Evolutionary conservation across 92 coral and sea anemone species (phyloP).

Genomic region (Paramuricea clavata): DNA sequence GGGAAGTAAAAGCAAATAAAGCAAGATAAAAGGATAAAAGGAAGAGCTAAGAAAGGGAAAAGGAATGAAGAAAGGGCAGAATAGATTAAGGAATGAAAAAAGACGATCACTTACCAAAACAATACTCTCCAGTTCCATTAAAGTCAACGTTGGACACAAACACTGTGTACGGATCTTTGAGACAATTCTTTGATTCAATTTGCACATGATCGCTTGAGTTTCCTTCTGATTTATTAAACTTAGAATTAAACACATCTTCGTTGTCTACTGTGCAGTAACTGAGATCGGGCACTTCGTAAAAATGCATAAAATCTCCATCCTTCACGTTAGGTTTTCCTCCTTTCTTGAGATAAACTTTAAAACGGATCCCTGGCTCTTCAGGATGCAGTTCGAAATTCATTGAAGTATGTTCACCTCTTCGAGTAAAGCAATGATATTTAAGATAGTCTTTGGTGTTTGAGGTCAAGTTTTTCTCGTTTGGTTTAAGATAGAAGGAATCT

Average conservation of each 20-base stretch:
- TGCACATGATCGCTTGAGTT: not conserved
- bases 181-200: slow-evolving; percentile 69
- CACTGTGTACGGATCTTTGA: slow-evolving; percentile 72
- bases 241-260: not conserved
- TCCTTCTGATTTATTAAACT: not conserved
- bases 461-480: slow-evolving; percentile 2
- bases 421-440: slow-evolving; percentile 63
- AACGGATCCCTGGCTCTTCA: not conserved
- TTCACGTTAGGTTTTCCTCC: slow-evolving; percentile 1
- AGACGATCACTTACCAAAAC: slow-evolving; percentile 69
- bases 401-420: not conserved
- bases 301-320: not conserved
- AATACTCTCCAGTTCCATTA: slow-evolving; percentile 70
- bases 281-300: slow-evolving; percentile 68
- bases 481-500: not conserved
- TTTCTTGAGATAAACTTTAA: not conserved
- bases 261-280: slow-evolving; percentile 65
- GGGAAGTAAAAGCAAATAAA: not conserved
- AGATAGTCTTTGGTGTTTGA: slow-evolving; percentile 50
- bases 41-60: not conserved
- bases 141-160: slow-evolving; percentile 67
- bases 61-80: not conserved
- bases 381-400: slow-evolving; percentile 23
- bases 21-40: not conserved
- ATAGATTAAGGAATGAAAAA: not conserved